Percentiles rank a stretch among this genome's conserved stretches.
phyloP scores from a whole-genome alignment of 2,888 invertebrate genomes.

The Hirudinaria manillensis region DNA sequence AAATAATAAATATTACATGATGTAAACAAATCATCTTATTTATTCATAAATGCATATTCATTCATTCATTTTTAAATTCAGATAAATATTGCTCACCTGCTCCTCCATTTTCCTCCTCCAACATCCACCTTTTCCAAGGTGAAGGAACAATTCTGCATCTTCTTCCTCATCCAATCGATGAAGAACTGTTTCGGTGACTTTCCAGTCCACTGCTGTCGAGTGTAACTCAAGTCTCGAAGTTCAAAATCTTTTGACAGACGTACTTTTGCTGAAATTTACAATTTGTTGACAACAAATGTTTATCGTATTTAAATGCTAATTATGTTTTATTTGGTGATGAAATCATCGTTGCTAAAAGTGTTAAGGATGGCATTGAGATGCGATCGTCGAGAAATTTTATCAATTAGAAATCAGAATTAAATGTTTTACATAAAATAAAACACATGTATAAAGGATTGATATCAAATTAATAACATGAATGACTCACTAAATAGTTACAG shows the following conservation, averaged over 20 bases:
- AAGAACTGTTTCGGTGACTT: slow-evolving; percentile 54
- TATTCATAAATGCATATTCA: no score
- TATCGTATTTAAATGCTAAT: background rate
- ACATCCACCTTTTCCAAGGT: slow-evolving; percentile 46
- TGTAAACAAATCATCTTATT: no score
- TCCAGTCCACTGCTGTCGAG: slow-evolving; percentile 52
- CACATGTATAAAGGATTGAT: background rate
- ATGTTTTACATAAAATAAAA: background rate
- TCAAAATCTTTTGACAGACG: slow-evolving; percentile 28
- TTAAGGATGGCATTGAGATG: no score
- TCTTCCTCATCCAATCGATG: slow-evolving; percentile 51
- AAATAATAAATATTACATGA: no score
- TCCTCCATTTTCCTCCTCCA: slow-evolving; percentile 44
- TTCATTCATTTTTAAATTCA: no score
- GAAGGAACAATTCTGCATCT: slow-evolving; percentile 46
- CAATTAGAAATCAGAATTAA: background rate
- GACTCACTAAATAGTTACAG: no score
- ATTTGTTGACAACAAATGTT: background rate
- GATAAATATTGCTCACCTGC: slow-evolving; percentile 42
- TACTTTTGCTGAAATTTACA: slow-evolving; percentile 4
- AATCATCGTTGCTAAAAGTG: no score
- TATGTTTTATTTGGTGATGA: background rate
- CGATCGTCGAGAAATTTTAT: background rate
- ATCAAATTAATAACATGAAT: slow-evolving; percentile 1
- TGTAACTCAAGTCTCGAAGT: slow-evolving; percentile 48